Conservation (phyloP, 2,888 invertebrate genomes). For the Caenorhabditis angaria region DNA sequence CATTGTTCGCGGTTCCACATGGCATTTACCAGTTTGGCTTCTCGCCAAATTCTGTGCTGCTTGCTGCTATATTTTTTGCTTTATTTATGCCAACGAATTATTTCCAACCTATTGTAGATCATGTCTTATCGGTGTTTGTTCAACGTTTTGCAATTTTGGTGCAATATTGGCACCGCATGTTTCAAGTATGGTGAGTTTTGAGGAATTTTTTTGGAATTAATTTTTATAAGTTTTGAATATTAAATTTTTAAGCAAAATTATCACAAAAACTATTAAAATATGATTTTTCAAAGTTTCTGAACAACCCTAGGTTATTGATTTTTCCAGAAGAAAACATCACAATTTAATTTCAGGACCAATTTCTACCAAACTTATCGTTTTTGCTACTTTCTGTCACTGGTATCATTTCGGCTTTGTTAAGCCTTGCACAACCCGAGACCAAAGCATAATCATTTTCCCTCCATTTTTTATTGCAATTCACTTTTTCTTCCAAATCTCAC, state of each 20-base stretch:
- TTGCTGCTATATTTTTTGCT: slow-evolving; percentile 41
- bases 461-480: no score
- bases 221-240: background rate
- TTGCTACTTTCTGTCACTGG: slow-evolving; percentile 17
- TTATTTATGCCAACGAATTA: slow-evolving; percentile 39
- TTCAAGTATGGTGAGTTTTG: slow-evolving; percentile 17
- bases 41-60: slow-evolving; percentile 39
- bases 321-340: no score
- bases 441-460: slow-evolving; percentile 2
- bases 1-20: slow-evolving; percentile 14
- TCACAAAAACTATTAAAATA: background rate
- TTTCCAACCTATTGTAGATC: slow-evolving; percentile 39
- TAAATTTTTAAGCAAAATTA: background rate
- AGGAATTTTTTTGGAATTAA: slow-evolving; percentile 1
- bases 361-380: slow-evolving; percentile 15
- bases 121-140: slow-evolving; percentile 44
- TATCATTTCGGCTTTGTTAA: slow-evolving; percentile 7
- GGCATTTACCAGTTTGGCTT: slow-evolving; percentile 32
- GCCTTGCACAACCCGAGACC: slow-evolving; percentile 2
- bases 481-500: no score
- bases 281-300: no score
- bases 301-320: no score
- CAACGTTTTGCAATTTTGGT: slow-evolving; percentile 42
- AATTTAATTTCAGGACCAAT: slow-evolving; percentile 8
- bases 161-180: slow-evolving; percentile 40